phyloP scores from a whole-genome alignment of 2,113 vertebrate genomes.

The Nestor notabilis region DNA sequence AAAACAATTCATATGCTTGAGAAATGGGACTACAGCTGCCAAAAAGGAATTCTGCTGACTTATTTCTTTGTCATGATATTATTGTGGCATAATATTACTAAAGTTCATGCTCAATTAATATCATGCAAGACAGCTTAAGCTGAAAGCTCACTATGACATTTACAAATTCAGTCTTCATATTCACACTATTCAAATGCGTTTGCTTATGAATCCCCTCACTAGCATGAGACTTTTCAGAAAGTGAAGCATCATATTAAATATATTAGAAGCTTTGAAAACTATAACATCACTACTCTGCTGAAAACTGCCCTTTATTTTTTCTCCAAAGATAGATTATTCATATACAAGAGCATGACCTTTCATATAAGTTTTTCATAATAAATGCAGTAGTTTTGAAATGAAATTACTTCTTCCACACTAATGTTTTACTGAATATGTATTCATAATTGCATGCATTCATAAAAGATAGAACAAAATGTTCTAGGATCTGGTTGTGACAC shows the following conservation, averaged over 20 bases:
- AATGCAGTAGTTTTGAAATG: background rate
- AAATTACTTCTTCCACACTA: background rate
- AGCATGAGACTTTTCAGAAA: background rate
- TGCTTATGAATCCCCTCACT: background rate
- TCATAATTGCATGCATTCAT: background rate
- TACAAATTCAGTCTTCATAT: background rate
- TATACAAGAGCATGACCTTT: background rate
- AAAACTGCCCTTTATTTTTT: background rate
- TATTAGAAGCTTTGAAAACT: background rate
- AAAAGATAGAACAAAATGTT: conserved; percentile 38
- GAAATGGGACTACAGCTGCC: background rate
- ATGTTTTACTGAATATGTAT: background rate
- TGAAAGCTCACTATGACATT: background rate
- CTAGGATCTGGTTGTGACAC: background rate
- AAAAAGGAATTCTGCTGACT: background rate
- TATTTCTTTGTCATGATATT: background rate
- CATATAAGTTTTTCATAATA: background rate
- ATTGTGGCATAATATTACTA: background rate
- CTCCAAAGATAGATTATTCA: background rate
- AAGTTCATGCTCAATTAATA: background rate
- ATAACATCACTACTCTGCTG: background rate
- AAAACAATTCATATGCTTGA: background rate
- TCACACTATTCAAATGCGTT: background rate
- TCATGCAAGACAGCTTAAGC: background rate
- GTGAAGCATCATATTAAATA: background rate